phyloP scores from a whole-genome alignment of 2,113 vertebrate species.

The Centropus unirufus region DNA sequence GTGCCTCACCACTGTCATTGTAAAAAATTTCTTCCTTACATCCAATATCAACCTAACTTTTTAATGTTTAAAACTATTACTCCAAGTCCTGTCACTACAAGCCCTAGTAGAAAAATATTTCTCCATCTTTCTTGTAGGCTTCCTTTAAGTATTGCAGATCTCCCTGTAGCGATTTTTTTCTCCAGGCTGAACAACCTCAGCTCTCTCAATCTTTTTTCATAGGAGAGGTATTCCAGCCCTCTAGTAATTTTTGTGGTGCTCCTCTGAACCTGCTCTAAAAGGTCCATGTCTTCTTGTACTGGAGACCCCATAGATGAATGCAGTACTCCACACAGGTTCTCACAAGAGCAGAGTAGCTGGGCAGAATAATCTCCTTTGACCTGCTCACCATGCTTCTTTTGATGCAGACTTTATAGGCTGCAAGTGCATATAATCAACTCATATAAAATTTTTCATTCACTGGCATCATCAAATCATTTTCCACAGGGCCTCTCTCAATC shows the following conservation, averaged over 20 bases:
- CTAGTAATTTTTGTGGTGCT: background rate
- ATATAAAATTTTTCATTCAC: background rate
- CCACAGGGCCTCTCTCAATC: background rate
- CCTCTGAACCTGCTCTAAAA: fast-evolving
- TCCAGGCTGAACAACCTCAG: background rate
- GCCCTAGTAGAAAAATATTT: background rate
- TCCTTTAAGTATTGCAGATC: background rate
- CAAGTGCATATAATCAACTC: background rate
- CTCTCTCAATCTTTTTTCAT: background rate
- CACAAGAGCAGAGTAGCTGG: background rate
- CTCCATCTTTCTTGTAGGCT: background rate
- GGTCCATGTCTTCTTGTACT: background rate
- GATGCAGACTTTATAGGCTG: background rate
- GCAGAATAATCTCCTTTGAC: background rate
- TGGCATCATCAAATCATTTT: background rate
- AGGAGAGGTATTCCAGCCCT: background rate
- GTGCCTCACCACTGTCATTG: background rate
- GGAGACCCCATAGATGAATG: background rate
- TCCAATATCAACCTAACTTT: background rate
- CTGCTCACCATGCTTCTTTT: background rate
- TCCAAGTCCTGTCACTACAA: background rate
- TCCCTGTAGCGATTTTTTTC: background rate
- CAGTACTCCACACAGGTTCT: background rate
- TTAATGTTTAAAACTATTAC: background rate
- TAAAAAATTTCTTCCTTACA: background rate